Percentiles rank a stretch among this genome's conserved stretches.
Evolutionary conservation across 2,797 vertebrate genomes (phyloP).

Genomic region (Hydrocynus forskahlii): DNA sequence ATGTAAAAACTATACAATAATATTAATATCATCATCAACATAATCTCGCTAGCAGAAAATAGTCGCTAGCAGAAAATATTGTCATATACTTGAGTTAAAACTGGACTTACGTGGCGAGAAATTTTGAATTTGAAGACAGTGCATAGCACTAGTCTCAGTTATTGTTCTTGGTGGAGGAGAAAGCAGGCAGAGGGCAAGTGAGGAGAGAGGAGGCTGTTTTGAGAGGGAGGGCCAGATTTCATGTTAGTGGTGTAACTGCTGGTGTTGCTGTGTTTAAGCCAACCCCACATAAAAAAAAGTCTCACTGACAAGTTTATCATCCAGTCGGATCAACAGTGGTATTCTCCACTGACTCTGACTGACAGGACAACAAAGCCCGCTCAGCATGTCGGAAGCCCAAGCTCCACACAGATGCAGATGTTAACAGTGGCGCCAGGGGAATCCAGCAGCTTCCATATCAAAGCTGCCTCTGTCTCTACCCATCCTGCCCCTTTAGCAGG

Average conservation of each 20-base stretch:
- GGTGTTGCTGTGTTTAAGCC: constrained; percentile 31
- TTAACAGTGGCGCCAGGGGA: constrained; percentile 59
- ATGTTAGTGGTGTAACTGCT: constrained; percentile 33
- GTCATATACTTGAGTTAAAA: too few species aligned
- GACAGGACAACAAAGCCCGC: constrained; percentile 76
- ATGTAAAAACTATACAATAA: too few species aligned
- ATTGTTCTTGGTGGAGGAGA: background rate
- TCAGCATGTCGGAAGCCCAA: constrained; percentile 61
- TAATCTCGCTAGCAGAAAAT: too few species aligned
- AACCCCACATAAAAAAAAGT: constrained; percentile 62
- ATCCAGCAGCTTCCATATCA: constrained; percentile 49
- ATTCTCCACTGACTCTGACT: constrained; percentile 70
- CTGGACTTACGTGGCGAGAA: too few species aligned
- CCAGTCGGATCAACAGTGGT: constrained; percentile 73
- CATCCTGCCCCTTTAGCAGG: constrained; percentile 57
- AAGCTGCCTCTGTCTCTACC: constrained; percentile 45
- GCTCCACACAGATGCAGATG: constrained; percentile 66
- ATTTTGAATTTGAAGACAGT: too few species aligned
- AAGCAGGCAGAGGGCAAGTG: constrained; percentile 5
- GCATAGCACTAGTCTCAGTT: background rate
- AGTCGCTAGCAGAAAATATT: too few species aligned
- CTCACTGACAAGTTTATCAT: constrained; percentile 80
- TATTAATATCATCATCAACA: too few species aligned
- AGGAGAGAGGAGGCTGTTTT: constrained; percentile 12
- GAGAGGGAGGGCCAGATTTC: constrained; percentile 17